Conservation (phyloP, 2,888 invertebrate genomes). For the Pandemis corylana region DNA sequence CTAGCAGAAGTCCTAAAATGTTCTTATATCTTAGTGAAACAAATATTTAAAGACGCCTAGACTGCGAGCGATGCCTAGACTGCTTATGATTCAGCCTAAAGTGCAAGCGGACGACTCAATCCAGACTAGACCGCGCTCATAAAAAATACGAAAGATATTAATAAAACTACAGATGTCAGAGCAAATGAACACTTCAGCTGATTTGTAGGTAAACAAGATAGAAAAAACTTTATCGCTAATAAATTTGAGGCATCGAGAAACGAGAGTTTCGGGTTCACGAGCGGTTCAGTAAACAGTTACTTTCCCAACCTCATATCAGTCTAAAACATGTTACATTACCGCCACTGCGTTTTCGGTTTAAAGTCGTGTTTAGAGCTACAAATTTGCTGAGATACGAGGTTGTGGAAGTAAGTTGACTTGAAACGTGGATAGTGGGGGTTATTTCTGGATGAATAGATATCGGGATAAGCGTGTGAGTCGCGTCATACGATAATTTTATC, state of each 20-base stretch:
- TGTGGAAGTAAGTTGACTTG: slow-evolving; percentile 39
- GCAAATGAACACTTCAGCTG: slow-evolving; percentile 46
- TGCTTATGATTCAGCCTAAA: slow-evolving; percentile 22
- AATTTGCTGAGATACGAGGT: neutral
- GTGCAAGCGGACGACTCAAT: slow-evolving; percentile 9
- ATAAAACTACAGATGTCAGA: slow-evolving; percentile 36
- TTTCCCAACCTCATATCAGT: neutral
- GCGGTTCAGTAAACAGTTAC: slow-evolving; percentile 45
- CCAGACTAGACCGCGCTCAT: slow-evolving; percentile 16
- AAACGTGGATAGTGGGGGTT: slow-evolving; percentile 59
- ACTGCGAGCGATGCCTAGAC: neutral
- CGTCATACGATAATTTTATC: slow-evolving; percentile 83
- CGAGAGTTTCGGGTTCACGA: slow-evolving; percentile 27
- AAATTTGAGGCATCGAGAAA: slow-evolving; percentile 46
- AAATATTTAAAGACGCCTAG: neutral
- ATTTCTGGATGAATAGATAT: slow-evolving; percentile 70
- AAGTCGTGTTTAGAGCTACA: neutral
- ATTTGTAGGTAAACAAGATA: slow-evolving; percentile 58
- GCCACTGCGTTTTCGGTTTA: neutral
- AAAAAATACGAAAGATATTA: slow-evolving; percentile 30
- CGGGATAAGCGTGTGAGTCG: slow-evolving; percentile 54
- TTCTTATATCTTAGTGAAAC: neutral
- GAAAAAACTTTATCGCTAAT: slow-evolving; percentile 48
- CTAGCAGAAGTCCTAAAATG: neutral
- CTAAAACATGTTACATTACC: neutral